Evolutionary conservation across 1,140 invertebrate genomes (phyloP).

Genomic region (Protaetia brevitarsis): DNA sequence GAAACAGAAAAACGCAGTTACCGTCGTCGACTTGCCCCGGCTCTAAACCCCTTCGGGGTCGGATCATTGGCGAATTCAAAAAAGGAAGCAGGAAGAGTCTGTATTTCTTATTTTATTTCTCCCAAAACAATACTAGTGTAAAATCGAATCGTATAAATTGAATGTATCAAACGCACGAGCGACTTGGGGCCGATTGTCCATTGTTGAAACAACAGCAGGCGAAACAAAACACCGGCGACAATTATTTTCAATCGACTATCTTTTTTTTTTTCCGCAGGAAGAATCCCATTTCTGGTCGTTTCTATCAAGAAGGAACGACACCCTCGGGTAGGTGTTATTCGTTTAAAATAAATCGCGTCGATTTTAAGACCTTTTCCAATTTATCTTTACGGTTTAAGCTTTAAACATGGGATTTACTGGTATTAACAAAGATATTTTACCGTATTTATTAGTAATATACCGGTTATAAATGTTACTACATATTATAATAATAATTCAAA

Average conservation of each 20-base stretch:
- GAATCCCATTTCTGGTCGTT: conserved; percentile 33
- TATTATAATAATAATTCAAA: no score
- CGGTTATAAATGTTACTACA: no score
- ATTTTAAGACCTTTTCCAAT: conserved; percentile 40
- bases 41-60: conserved; percentile 1
- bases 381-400: conserved; percentile 25
- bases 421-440: no score
- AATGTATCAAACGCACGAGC: conserved; percentile 39
- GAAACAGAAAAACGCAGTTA: conserved; percentile 23
- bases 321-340: conserved; percentile 36
- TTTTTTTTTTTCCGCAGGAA: conserved; percentile 32
- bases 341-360: conserved; percentile 39
- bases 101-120: conserved; percentile 38
- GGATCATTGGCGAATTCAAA: conserved; percentile 13
- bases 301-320: conserved; percentile 34
- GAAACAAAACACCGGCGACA: conserved; percentile 40
- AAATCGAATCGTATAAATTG: conserved; percentile 42
- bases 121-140: conserved; percentile 38
- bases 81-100: conserved; percentile 25
- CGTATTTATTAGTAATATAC: no score
- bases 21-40: conserved; percentile 12
- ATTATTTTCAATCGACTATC: conserved; percentile 43
- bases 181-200: conserved; percentile 35
- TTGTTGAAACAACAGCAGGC: conserved; percentile 39
- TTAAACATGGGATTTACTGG: conserved; percentile 16